Conservation (phyloP, 2,113 vertebrate species). For the Notarius lentiginosus region DNA sequence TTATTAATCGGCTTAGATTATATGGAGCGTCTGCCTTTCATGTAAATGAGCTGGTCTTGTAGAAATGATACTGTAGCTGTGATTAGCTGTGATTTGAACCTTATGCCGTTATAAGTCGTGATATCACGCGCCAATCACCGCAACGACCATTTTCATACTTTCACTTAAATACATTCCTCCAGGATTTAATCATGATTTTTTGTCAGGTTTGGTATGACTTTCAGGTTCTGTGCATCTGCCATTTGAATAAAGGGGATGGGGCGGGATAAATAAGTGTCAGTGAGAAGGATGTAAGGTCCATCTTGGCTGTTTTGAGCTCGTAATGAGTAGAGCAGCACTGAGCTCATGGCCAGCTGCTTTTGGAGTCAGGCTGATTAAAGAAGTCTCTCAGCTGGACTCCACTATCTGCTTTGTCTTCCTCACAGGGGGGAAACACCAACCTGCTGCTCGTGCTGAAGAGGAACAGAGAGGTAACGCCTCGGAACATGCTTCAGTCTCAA, state of each 20-base stretch:
- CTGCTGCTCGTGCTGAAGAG: conserved; percentile 87
- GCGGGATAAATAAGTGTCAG: conserved; percentile 43
- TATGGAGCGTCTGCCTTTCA: not conserved
- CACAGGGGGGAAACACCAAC: conserved; percentile 86
- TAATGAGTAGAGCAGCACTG: conserved; percentile 39
- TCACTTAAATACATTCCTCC: not conserved
- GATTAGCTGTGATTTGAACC: not conserved
- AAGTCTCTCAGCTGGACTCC: conserved; percentile 30
- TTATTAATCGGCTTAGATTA: not conserved
- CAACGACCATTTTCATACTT: not conserved
- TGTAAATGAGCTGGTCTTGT: not conserved
- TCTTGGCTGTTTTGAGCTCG: conserved; percentile 11
- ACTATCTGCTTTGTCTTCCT: conserved; percentile 62
- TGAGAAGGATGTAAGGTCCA: conserved; percentile 20
- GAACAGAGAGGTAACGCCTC: conserved; percentile 88
- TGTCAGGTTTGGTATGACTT: not conserved
- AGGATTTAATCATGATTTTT: not conserved
- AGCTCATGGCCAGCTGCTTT: conserved; percentile 9
- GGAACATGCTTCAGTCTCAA: conserved; percentile 19
- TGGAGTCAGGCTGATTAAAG: conserved; percentile 46
- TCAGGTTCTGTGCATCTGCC: not conserved
- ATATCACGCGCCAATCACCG: too few species aligned
- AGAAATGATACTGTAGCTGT: not conserved
- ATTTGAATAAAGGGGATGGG: conserved; percentile 53
- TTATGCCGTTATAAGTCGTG: not conserved